phyloP scores from a whole-genome alignment of 2,888 invertebrate species.

The Cataglyphis albicans region DNA sequence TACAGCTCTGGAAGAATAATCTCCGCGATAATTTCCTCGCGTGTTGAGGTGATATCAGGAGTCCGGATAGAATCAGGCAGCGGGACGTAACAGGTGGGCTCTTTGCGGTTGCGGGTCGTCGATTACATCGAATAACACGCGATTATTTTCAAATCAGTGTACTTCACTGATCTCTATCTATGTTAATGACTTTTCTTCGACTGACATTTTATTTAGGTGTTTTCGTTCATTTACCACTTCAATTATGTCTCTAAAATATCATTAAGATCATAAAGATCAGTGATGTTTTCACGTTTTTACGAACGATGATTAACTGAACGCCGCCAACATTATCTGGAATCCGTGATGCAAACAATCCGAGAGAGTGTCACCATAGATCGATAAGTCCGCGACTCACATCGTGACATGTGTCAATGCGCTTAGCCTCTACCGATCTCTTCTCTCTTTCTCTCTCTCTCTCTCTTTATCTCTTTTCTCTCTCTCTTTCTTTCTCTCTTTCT shows the following conservation, averaged over 20 bases:
- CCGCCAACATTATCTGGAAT: slow-evolving; percentile 25
- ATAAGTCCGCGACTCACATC: slow-evolving; percentile 57
- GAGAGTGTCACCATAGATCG: slow-evolving; percentile 54
- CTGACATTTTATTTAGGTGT: background rate
- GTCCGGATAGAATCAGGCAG: slow-evolving; percentile 29
- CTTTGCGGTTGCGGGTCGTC: slow-evolving; percentile 30
- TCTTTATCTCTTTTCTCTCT: background rate
- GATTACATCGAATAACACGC: slow-evolving; percentile 27
- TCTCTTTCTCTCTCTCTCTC: slow-evolving; percentile 32
- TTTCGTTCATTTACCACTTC: background rate
- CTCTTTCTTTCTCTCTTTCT: slow-evolving; percentile 48
- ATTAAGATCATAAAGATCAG: slow-evolving; percentile 6
- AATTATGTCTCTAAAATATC: slow-evolving; percentile 14
- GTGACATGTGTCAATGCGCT: slow-evolving; percentile 63
- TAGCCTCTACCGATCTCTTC: slow-evolving; percentile 70
- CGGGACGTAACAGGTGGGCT: slow-evolving; percentile 38
- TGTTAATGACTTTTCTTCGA: background rate
- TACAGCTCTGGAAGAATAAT: slow-evolving; percentile 14
- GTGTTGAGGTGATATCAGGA: slow-evolving; percentile 23
- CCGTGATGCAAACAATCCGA: slow-evolving; percentile 47
- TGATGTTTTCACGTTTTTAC: slow-evolving; percentile 3
- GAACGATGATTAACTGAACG: slow-evolving; percentile 35
- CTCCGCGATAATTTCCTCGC: slow-evolving; percentile 15
- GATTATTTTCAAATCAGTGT: slow-evolving; percentile 19
- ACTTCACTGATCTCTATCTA: slow-evolving; percentile 9